phyloP scores from a whole-genome alignment of 2,113 vertebrate genomes.

The Lagopus muta region DNA sequence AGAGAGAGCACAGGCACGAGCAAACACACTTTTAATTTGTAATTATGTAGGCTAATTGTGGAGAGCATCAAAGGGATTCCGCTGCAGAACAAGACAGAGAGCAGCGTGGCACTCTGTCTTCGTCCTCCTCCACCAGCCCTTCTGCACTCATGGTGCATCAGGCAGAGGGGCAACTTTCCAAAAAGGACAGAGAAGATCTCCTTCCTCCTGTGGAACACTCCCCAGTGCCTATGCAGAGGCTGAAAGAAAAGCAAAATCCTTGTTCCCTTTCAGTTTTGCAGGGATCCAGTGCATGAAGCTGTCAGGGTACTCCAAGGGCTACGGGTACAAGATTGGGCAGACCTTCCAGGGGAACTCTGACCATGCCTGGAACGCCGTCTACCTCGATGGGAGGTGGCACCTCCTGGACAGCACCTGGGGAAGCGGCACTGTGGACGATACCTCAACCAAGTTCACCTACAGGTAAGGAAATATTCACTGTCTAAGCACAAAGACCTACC shows the following conservation, averaged over 20 bases:
- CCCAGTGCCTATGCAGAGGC: background rate
- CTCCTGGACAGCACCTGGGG: constrained; percentile 89
- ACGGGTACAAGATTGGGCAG: constrained; percentile 76
- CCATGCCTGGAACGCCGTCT: constrained; percentile 84
- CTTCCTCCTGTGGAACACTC: background rate
- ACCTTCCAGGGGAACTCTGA: constrained; percentile 75
- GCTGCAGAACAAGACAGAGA: constrained; percentile 40
- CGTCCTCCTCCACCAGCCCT: background rate
- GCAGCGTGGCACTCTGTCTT: constrained; percentile 25
- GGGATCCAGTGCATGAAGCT: constrained; percentile 82
- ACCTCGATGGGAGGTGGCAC: constrained; percentile 83
- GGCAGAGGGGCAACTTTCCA: background rate
- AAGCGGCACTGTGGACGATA: constrained; percentile 74
- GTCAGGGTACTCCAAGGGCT: constrained; percentile 81
- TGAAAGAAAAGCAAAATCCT: background rate
- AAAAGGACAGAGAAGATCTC: background rate
- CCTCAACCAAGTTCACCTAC: constrained; percentile 79
- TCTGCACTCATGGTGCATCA: background rate
- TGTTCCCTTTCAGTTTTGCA: constrained; percentile 71
- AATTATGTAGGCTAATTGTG: constrained; percentile 53
- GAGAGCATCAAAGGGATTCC: constrained; percentile 39
- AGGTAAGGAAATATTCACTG: constrained; percentile 65
- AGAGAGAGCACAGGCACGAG: background rate
- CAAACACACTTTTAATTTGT: constrained; percentile 37
- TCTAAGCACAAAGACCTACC: background rate